Conservation (phyloP, 37 sponge, comb jelly and placozoan genomes). For the Aplysina aerophoba region DNA sequence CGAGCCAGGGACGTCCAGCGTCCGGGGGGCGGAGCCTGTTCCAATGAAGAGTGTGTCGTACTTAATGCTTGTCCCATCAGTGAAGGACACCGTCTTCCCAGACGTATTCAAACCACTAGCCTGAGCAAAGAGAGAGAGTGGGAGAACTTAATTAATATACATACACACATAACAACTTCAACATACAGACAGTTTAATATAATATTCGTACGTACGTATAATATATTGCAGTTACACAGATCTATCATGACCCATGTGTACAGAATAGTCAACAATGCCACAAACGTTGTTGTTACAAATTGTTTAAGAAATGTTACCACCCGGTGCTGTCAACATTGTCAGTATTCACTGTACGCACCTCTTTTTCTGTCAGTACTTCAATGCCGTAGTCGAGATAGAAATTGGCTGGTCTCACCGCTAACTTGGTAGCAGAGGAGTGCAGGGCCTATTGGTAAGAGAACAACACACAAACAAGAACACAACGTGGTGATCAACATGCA, state of each 20-base stretch:
- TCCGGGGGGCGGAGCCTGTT: constrained; percentile 78
- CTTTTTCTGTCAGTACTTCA: constrained; percentile 69
- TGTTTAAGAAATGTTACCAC: too few relatives aligned
- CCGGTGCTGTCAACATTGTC: too few relatives aligned
- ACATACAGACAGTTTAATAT: too few relatives aligned
- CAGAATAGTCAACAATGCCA: too few relatives aligned
- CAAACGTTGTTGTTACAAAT: too few relatives aligned
- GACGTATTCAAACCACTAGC: constrained; percentile 63
- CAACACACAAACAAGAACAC: not conserved
- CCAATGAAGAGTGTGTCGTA: constrained; percentile 83
- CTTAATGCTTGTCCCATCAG: constrained; percentile 50
- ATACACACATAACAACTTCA: not conserved
- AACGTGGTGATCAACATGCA: not conserved
- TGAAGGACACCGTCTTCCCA: constrained; percentile 59
- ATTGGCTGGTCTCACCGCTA: constrained; percentile 60
- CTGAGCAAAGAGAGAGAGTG: constrained; percentile 26
- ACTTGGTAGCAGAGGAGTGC: constrained; percentile 51
- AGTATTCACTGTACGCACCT: constrained; percentile 39
- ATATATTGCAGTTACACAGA: too few relatives aligned
- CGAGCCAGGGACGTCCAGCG: constrained; percentile 69
- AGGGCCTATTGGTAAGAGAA: constrained; percentile 69
- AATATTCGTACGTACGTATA: too few relatives aligned
- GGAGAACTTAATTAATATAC: not conserved
- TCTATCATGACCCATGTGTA: too few relatives aligned
- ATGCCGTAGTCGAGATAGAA: constrained; percentile 78